These are phyloP conservation scores for Heteractis magnifica DNA, from an alignment of 92 coral and sea anemone genomes.

Conservation along the genomic window DNA sequence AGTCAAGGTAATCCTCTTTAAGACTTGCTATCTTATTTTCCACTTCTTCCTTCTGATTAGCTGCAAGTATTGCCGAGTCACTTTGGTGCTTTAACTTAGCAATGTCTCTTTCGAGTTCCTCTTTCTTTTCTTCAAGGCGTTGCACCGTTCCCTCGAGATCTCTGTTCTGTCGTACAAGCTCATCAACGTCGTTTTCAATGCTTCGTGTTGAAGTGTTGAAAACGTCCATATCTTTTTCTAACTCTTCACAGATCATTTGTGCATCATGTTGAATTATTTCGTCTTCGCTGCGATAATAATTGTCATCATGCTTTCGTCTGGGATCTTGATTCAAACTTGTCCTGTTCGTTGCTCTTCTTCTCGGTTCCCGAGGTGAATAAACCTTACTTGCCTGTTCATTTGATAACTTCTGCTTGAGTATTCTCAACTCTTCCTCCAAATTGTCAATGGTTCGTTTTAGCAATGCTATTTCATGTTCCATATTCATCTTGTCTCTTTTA, in stretches of 20 bases:
- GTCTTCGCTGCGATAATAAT: constrained; percentile 20
- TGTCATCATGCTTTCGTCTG: constrained; percentile 2
- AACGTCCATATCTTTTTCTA: constrained; percentile 43
- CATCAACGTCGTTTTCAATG: constrained; percentile 35
- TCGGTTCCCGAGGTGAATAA: constrained; percentile 30
- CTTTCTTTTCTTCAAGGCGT: constrained; percentile 40
- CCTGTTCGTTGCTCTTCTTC: constrained; percentile 22
- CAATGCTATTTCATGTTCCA: constrained; percentile 67
- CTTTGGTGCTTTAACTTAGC: constrained; percentile 32
- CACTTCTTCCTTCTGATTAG: constrained; percentile 61
- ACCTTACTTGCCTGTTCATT: constrained; percentile 13
- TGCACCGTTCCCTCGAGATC: constrained; percentile 55
- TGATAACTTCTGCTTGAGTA: constrained; percentile 8
- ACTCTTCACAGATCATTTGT: constrained; percentile 22
- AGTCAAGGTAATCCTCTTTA: constrained; percentile 56
- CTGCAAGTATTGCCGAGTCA: constrained; percentile 25
- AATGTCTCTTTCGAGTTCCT: constrained; percentile 44
- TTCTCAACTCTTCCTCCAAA: constrained; percentile 52
- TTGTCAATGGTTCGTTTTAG: constrained; percentile 59
- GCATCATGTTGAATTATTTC: constrained; percentile 13
- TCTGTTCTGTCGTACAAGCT: constrained; percentile 38
- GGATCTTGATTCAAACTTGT: neutral
- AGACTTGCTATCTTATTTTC: constrained; percentile 49
- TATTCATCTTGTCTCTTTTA: constrained; percentile 73
- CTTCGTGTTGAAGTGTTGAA: constrained; percentile 21